Evolutionary conservation across 2,888 invertebrate genomes (phyloP), one percentile per base, ranked within the genome.

Genomic region (Andrena bucephala): DNA sequence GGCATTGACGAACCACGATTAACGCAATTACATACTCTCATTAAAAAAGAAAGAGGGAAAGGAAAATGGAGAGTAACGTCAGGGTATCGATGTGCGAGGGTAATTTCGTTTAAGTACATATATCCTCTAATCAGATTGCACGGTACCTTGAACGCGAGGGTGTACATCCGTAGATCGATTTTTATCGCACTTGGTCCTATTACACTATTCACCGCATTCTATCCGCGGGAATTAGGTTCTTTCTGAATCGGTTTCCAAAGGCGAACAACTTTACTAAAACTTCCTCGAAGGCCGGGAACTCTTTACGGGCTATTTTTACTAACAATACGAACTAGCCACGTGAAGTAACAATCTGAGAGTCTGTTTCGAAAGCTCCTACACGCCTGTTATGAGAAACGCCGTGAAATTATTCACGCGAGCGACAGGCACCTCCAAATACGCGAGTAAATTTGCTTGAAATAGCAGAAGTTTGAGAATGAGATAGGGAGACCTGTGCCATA

Each of bases 101-200:
- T 33, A 29, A 29, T 24, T n/a, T 31, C 50, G 24, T 3, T 24
- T 42, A 16, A 4, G 42, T 36, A 24, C n/a, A 52, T 16, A 27
- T 24, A 24, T 71, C 31, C 33, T 50, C 65, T 50, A 50, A 60
- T 48, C 13, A 13, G 8, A 54, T 68, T 54, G 20, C 20, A 20
- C 6, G 31, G 10, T 29, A 27, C 31, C 8, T 63, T 54, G 68
- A 59, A 67, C 54, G 8, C 48, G 54, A 29, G 42, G 27, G 16
- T 65, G 63, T 59, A 77, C 5, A 66, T 24, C 48, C n/a, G 27
- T 16, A 42, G 24, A 79, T 85, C 65, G 74, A 78, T 83, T 66
- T 72, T 29, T 42, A 54, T 59, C 36, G 52, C 36, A 31, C 8
- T 68, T 42, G 16, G 27, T 52, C 33, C 60, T 72, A 33, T 50